Evolutionary conservation across 2,113 vertebrate genomes (phyloP).

Genomic region (Stigmatopora nigra): DNA sequence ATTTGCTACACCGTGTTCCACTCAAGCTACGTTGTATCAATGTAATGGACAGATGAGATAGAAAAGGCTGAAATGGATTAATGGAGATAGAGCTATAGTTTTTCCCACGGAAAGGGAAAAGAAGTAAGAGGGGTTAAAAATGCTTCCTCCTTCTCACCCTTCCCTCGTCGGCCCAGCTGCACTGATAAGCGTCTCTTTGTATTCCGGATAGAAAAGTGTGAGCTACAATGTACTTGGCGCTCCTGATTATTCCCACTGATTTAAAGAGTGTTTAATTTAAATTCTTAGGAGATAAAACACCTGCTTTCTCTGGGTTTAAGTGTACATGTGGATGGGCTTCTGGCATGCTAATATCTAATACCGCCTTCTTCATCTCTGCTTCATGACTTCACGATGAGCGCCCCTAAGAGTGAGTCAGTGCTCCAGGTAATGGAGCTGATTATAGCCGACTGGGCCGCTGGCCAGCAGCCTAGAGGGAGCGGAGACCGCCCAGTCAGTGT

Average conservation of each 20-base stretch:
- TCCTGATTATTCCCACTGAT: conserved; percentile 62
- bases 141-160: conserved; percentile 11
- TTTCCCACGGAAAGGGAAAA: conserved; percentile 48
- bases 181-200: conserved; percentile 74
- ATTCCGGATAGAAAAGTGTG: conserved; percentile 65
- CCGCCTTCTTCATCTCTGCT: conserved; percentile 12
- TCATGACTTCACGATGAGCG: conserved; percentile 40
- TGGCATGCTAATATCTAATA: conserved; percentile 1
- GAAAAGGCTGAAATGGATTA: conserved; percentile 42
- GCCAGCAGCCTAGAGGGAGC: conserved; percentile 64
- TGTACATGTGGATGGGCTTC: conserved; percentile 16
- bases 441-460: conserved; percentile 60
- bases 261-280: conserved; percentile 61
- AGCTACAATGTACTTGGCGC: conserved; percentile 67
- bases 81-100: conserved; percentile 37
- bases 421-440: conserved; percentile 71
- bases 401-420: conserved; percentile 60
- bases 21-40: not conserved
- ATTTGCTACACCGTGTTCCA: not conserved
- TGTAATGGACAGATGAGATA: not conserved
- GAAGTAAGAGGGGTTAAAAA: conserved; percentile 60
- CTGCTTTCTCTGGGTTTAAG: conserved; percentile 21
- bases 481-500: conserved; percentile 61
- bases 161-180: conserved; percentile 56
- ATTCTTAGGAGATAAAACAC: conserved; percentile 56